Evolutionary conservation across 30 jellyfish, hydroid and myxozoan species (phyloP).

Genomic region (Clytia hemisphaerica): DNA sequence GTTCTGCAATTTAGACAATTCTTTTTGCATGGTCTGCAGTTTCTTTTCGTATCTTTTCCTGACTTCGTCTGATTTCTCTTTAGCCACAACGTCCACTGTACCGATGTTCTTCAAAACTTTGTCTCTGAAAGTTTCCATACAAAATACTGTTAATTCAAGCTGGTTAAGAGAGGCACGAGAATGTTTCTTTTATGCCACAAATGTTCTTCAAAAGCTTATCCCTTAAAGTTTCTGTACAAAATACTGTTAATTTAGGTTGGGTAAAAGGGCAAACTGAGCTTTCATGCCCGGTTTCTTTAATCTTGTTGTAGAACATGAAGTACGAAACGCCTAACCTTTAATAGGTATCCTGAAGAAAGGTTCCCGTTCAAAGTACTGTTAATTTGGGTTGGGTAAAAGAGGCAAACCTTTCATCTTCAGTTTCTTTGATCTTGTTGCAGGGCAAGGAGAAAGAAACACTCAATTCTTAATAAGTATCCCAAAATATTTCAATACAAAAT

Average conservation of each 20-base stretch:
- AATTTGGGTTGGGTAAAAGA: too few species aligned
- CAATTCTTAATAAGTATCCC: neutral
- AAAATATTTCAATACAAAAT: too few species aligned
- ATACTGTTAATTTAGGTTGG: too few species aligned
- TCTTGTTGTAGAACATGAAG: neutral
- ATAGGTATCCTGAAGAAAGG: too few species aligned
- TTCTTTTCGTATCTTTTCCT: slow-evolving; percentile 79
- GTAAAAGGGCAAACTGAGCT: too few species aligned
- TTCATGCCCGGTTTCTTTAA: slow-evolving; percentile 50
- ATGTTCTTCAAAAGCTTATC: neutral
- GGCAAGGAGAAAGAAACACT: neutral
- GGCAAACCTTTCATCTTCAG: too few species aligned
- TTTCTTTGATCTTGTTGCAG: too few species aligned
- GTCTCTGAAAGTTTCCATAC: too few species aligned
- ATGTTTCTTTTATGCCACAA: slow-evolving; percentile 47
- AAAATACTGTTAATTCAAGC: too few species aligned
- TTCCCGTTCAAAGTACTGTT: too few species aligned
- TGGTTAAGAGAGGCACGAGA: too few species aligned
- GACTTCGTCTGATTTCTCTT: slow-evolving; percentile 69
- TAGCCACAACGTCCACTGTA: slow-evolving; percentile 77
- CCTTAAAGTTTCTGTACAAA: too few species aligned
- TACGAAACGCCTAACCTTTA: neutral
- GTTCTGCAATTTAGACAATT: slow-evolving; percentile 71
- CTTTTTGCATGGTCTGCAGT: slow-evolving; percentile 64
- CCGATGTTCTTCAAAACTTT: slow-evolving; percentile 86